Base-by-base conservation (phyloP, 1,140 invertebrate genomes). In the Drosophila tristis region DNA sequence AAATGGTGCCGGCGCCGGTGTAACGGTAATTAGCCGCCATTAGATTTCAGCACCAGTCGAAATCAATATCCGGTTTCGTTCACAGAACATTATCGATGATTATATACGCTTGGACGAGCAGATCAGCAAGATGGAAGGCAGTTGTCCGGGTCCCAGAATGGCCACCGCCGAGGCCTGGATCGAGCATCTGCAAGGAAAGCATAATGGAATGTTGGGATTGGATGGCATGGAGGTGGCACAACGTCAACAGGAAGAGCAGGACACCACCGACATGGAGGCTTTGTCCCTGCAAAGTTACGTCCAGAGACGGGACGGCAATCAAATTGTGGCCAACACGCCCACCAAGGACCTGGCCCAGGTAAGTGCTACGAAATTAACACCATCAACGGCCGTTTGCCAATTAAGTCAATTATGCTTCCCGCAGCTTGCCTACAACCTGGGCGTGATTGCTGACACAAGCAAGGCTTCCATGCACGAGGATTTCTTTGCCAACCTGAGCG, bases 401-500 rank as follows among this genome's bases (percentile, higher is more conserved):
- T 6, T 8, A 8, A n/a, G 15, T 29, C 25, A 25, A 60, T 60
- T 42, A 72, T 59, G 45, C 9, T 26, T 31, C 2, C 4, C 42
- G 48, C 31, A 92, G 91, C 63, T 92, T 15, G 90, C 90, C 13
- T 70, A 89, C 59, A 91, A 87, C 50, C 47, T 92, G 56, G 89
- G 84, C 54, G 77, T 92, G 2, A 77, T 92, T 65, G 72, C 68
- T n/a, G 91, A 92, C 78, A 60, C 72, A 68, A 77, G 78, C 42
- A 92, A 92, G 77, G 91, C 91, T 85, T 89, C 90, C 79, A 90
- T 74, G 58, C 85, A 92, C 78, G 91, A 92, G 85, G 91, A 92
- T 59, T 92, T 92, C 62, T 91, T 92, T 75, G 91, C 91, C 56
- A 91, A 80, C 29, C 56, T 92, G 44, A 92, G 91, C 54, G 82